Evolutionary conservation across 2,888 invertebrate genomes (phyloP), one percentile per base, ranked within the genome.

Genomic region (Drosophila longiperda): DNA sequence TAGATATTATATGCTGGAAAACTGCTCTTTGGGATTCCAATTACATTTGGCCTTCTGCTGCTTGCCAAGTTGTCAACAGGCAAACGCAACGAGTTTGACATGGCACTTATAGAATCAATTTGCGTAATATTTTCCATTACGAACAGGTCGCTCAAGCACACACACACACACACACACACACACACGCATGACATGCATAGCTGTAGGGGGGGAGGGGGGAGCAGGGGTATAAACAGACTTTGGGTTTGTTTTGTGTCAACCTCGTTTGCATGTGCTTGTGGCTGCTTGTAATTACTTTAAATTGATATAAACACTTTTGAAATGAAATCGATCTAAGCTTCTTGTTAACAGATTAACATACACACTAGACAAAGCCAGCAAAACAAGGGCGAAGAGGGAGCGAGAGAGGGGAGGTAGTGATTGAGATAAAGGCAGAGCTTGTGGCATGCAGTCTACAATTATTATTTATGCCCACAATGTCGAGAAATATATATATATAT

Each of bases 251-350:
- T 70, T 70, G 58, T 69, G 75, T 73, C 64, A 75, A 69, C n/a
- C 72, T 69, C 66, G 53, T 55, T 71, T 54, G 65, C 74, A 70
- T 84, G 67, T 84, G 87, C 77, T 89, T 87, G 90, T 69, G 90
- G 87, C 80, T 86, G 87, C 78, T 89, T 82, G 87, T 87, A 87
- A 87, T 87, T 87, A 90, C 90, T 87, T 87, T 82, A 87, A 87
- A 87, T 90, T 87, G 90, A 90, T 90, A 90, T 87, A 90, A 90
- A 89, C 89, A 87, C 89, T 90, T 90, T 87, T 76, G 82, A 77
- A 87, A 87, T 87, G 87, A 87, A 87, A 87, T 90, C 87, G 89
- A 87, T 87, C 89, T 89, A 90, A 90, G 89, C 89, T 84, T 73
- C 89, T 86, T 87, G 90, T 90, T 87, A 90, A 87, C 89, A 87